Evolutionary conservation across 1,140 invertebrate species (phyloP), one percentile per base, ranked within the genome.

Genomic region (Condylostylus longicornis): DNA sequence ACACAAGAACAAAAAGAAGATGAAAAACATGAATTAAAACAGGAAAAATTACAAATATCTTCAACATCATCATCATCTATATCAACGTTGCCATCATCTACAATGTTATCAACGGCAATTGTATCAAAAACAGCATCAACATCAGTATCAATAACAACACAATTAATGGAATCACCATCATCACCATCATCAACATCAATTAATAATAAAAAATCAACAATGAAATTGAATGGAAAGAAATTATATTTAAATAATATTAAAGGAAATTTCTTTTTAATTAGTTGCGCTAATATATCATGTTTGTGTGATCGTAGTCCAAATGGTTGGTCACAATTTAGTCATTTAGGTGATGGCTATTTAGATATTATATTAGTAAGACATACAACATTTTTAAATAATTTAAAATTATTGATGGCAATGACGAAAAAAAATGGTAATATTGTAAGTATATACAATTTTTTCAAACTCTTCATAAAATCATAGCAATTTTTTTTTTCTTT

Each of bases 311-410:
- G 77, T 35, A 76, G 74, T 50, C 80, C 80, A 2, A 71, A 77
- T 48, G 84, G 84, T 38, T 74, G 85, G 43, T 79, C 79, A 35
- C 79, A 82, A 0, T 74, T 72, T 40, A 77, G 79, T 62, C 84
- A 89, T 57, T 62, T 87, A 6, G 82, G 82, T 1, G 81, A 88
- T 58, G 85, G 85, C 13, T 80, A 74, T 52, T 63, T 81, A 30
- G 81, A 89, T 57, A 61, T 89, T 35, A 75, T 88, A 43, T 45
- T 89, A 18, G 74, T 88, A 15, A 69, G 69, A 28, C 74, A 82
- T 45, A 82, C 81, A 13, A 77, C 77, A 4, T 46, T 84, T 29
- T 45, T 81, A 10, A 77, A 85, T 49, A 83, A 81, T 58, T 53
- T 89, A 14, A 65, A 72, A 43, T 75, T 86, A 53, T 53, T 83